Percentiles rank a stretch among this genome's conserved stretches.
phyloP scores from a whole-genome alignment of 2,888 invertebrate species.

The Watsonalla binaria region DNA sequence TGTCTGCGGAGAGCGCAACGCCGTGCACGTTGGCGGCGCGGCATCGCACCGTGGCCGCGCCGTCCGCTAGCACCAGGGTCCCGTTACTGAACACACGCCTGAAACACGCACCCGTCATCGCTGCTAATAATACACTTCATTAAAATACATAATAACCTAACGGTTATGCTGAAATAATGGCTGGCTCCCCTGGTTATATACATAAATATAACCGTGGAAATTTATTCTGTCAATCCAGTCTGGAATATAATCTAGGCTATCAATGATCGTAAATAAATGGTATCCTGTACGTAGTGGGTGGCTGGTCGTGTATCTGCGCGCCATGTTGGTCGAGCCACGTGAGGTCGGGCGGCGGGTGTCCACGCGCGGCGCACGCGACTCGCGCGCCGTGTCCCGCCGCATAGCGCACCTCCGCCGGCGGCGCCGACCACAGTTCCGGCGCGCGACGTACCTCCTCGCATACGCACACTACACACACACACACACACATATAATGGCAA shows the following conservation, averaged over 20 bases:
- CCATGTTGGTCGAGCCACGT: constrained; percentile 47
- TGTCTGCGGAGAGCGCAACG: constrained; percentile 85
- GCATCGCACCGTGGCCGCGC: constrained; percentile 74
- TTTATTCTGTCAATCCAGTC: no score
- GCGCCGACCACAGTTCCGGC: constrained; percentile 44
- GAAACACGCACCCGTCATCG: background rate
- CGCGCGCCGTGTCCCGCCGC: constrained; percentile 32
- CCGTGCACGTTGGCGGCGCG: constrained; percentile 87
- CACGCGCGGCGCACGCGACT: constrained; percentile 43
- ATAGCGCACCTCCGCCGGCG: constrained; percentile 41
- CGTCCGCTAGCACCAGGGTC: constrained; percentile 42
- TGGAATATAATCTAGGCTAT: background rate
- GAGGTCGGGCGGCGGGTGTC: constrained; percentile 39
- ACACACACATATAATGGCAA: background rate
- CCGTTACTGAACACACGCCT: constrained; percentile 49
- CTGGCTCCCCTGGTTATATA: no score
- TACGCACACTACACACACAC: background rate
- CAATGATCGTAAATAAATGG: background rate
- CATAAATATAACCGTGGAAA: no score
- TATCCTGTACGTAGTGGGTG: constrained; percentile 28
- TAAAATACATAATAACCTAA: background rate
- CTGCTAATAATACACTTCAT: background rate
- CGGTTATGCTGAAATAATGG: background rate
- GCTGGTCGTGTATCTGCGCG: constrained; percentile 31
- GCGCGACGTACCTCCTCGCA: constrained; percentile 25